Conservation (phyloP, 2,888 invertebrate species). For the Steromphala cineraria region DNA sequence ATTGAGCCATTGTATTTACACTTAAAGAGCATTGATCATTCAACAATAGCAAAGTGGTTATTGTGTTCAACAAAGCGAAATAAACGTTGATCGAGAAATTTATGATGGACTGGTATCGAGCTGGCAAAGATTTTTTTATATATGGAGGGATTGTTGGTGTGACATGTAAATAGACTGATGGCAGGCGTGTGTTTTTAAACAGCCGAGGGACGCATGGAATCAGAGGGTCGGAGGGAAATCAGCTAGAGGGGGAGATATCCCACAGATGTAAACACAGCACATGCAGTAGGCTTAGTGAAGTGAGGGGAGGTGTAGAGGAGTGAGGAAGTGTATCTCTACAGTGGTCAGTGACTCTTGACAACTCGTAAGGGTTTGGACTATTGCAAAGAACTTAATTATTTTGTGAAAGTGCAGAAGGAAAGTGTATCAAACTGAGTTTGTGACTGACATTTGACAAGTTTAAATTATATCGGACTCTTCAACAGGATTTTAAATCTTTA, state of each 20-base stretch:
- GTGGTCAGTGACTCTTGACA: too few relatives aligned
- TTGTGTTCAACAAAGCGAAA: background rate
- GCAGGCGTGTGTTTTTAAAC: slow-evolving; percentile 10
- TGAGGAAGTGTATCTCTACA: too few relatives aligned
- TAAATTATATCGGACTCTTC: too few relatives aligned
- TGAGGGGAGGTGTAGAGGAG: too few relatives aligned
- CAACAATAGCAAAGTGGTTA: slow-evolving; percentile 13
- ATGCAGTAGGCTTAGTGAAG: background rate
- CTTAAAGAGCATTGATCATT: background rate
- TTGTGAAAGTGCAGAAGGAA: too few relatives aligned
- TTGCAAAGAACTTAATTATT: too few relatives aligned
- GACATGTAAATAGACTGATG: background rate
- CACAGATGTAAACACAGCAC: slow-evolving; percentile 1
- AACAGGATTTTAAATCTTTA: too few relatives aligned
- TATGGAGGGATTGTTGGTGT: background rate
- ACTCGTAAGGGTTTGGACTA: too few relatives aligned
- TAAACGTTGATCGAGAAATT: slow-evolving; percentile 5
- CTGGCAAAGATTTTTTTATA: background rate
- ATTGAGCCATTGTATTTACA: too few relatives aligned
- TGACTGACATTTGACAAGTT: too few relatives aligned
- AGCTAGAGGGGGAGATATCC: background rate
- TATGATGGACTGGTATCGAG: slow-evolving; percentile 1
- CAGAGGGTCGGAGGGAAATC: background rate
- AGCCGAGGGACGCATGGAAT: background rate
- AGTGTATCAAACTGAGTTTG: too few relatives aligned